These are phyloP conservation scores for Rhagium mordax DNA, from an alignment of 2,888 invertebrate genomes.

Conservation along the genomic window DNA sequence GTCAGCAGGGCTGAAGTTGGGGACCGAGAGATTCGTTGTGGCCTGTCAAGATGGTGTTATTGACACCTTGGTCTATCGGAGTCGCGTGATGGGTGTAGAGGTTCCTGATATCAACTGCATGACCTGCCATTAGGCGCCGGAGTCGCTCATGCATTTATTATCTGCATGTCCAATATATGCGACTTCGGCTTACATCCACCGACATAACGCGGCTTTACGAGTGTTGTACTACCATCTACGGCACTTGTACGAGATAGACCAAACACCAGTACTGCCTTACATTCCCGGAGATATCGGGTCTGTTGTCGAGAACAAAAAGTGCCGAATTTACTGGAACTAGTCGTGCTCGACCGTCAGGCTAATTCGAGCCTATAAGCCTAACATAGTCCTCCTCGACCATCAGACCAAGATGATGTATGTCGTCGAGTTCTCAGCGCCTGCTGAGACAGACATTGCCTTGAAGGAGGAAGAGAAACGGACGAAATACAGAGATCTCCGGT, in stretches of 20 bases:
- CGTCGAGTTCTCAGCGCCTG: not conserved
- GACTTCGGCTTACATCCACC: not conserved
- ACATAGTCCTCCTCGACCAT: not conserved
- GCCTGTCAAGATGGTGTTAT: no score
- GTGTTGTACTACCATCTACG: not conserved
- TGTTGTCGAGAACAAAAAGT: not conserved
- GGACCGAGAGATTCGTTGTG: no score
- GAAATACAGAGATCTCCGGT: not conserved
- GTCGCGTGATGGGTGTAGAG: no score
- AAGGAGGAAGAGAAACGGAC: not conserved
- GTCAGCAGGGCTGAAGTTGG: no score
- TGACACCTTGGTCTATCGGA: no score
- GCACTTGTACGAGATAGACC: not conserved
- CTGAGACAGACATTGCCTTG: not conserved
- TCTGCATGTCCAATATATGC: not conserved
- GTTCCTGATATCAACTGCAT: no score
- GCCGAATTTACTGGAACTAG: not conserved
- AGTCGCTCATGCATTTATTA: no score
- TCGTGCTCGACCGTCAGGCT: not conserved
- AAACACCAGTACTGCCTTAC: not conserved
- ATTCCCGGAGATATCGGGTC: not conserved
- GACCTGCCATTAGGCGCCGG: no score
- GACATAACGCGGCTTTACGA: not conserved
- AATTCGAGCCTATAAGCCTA: not conserved
- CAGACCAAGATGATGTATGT: not conserved